Evolutionary conservation across 2,888 invertebrate genomes (phyloP).

Genomic region (Noctua pronuba): DNA sequence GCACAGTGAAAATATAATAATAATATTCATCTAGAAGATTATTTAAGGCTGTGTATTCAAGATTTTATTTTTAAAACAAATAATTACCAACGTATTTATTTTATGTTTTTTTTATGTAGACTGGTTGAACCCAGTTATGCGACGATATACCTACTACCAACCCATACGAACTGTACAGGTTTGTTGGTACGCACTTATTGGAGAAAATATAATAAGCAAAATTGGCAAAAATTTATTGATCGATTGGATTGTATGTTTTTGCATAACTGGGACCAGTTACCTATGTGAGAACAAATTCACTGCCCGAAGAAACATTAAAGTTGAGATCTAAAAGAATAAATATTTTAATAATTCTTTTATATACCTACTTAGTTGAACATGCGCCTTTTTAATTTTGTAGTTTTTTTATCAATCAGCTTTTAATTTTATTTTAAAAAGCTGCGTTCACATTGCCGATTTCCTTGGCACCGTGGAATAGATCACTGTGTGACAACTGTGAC

Average conservation of each 20-base stretch:
- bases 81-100: conserved; percentile 41
- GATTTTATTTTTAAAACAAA: conserved; percentile 42
- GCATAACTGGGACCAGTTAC: background rate
- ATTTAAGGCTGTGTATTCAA: conserved; percentile 56
- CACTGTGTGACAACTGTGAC: background rate
- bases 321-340: background rate
- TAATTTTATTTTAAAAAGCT: background rate
- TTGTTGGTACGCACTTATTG: background rate
- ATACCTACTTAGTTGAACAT: background rate
- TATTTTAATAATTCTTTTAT: background rate
- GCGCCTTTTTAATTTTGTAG: background rate
- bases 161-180: background rate
- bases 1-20: background rate
- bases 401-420: background rate
- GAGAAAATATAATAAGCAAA: background rate
- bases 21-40: conserved; percentile 31
- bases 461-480: too few relatives aligned
- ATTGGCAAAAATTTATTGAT: background rate
- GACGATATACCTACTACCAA: conserved; percentile 5
- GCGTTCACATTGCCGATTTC: background rate
- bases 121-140: background rate
- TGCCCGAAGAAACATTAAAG: background rate
- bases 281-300: conserved; percentile 28
- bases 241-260: conserved; percentile 9
- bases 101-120: conserved; percentile 26